Conservation (phyloP, 2,113 vertebrate species). For the Dermatemys mawii region DNA sequence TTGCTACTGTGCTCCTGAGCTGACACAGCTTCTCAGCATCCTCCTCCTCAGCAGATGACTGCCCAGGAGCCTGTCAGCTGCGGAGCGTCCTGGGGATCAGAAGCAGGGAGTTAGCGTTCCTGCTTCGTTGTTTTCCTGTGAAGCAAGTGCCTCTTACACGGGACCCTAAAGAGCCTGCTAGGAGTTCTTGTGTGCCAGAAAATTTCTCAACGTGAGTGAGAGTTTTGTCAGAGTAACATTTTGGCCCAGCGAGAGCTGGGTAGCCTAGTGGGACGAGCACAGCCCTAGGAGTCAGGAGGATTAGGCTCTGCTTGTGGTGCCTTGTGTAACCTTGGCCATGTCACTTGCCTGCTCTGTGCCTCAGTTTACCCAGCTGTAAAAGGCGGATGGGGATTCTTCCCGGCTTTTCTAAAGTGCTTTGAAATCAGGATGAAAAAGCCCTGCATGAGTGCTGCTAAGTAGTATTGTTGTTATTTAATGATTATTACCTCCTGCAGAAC, state of each 20-base stretch:
- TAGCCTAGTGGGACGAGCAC: not conserved
- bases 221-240: not conserved
- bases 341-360: not conserved
- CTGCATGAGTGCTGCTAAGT: not conserved
- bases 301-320: not conserved
- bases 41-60: not conserved
- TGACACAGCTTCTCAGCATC: not conserved
- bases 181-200: not conserved
- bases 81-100: not conserved
- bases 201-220: not conserved
- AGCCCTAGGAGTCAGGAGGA: not conserved
- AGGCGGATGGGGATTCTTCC: rapidly evolving
- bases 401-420: not conserved
- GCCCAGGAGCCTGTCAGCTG: not conserved
- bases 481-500: not conserved
- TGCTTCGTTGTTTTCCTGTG: not conserved
- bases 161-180: not conserved
- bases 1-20: not conserved
- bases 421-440: not conserved
- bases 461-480: rapidly evolving
- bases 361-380: not conserved
- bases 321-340: not conserved
- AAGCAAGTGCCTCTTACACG: not conserved
- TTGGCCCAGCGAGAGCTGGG: not conserved
- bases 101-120: not conserved